Percentiles rank a stretch among this genome's conserved stretches.
Evolutionary conservation across 2,888 invertebrate genomes (phyloP).

Genomic region (Nudaria mundana): DNA sequence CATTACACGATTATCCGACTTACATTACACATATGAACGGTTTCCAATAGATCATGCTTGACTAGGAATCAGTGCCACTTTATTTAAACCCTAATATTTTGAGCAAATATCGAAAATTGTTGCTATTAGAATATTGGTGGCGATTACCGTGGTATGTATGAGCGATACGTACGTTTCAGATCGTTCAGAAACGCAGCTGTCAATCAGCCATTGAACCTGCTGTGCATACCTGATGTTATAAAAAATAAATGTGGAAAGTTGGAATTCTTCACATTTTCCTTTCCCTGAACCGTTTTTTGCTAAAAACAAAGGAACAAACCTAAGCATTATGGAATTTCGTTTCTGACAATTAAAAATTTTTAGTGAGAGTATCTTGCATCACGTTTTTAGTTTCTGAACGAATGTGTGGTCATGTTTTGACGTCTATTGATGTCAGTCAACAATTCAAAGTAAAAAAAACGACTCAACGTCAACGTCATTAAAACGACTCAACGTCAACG

Average conservation of each 20-base stretch:
- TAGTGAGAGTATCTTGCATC: no score
- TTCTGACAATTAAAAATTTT: no score
- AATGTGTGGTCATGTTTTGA: no score
- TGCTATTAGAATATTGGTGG: constrained; percentile 28
- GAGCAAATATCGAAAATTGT: constrained; percentile 32
- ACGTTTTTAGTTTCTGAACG: no score
- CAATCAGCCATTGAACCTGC: constrained; percentile 34
- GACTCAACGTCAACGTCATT: no score
- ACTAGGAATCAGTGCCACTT: constrained; percentile 12
- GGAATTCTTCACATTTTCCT: constrained; percentile 8
- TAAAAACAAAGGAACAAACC: no score
- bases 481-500: no score
- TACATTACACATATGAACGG: constrained; percentile 15
- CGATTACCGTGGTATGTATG: constrained; percentile 9
- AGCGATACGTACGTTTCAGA: constrained; percentile 21
- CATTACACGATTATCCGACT: constrained; percentile 18
- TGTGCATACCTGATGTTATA: constrained; percentile 5
- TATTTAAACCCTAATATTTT: constrained; percentile 34
- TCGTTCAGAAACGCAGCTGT: constrained; percentile 42
- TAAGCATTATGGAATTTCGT: no score
- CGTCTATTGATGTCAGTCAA: no score
- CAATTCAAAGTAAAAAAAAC: no score
- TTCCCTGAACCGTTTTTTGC: no score
- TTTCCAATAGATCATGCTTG: constrained; percentile 25
- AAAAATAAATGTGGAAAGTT: constrained; percentile 20